phyloP scores from a whole-genome alignment of 2,888 invertebrate genomes.

The Epinotia nisella region DNA sequence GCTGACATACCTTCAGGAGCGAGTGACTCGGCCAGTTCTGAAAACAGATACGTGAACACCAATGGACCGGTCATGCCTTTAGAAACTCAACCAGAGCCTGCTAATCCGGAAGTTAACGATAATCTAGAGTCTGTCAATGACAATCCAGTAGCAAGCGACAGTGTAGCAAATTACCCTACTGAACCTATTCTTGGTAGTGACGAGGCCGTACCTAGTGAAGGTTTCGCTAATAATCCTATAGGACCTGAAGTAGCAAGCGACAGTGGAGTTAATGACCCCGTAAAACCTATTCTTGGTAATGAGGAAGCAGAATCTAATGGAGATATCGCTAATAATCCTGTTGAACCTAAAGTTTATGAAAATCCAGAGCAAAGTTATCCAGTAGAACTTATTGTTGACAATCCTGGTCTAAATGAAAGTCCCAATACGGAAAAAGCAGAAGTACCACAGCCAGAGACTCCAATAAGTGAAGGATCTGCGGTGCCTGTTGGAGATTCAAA shows the following conservation, averaged over 20 bases:
- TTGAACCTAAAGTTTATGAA: background rate
- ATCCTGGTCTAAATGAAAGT: background rate
- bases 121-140: background rate
- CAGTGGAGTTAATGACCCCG: background rate
- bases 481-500: background rate
- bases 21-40: constrained; percentile 9
- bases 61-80: constrained; percentile 4
- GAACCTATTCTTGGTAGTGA: background rate
- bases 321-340: background rate
- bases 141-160: background rate
- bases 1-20: background rate
- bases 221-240: background rate
- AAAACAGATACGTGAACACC: constrained; percentile 26
- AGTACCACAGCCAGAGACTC: background rate
- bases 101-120: constrained; percentile 1
- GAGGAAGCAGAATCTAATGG: constrained; percentile 2
- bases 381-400: background rate
- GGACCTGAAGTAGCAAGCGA: background rate
- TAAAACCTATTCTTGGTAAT: background rate
- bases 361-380: constrained; percentile 7
- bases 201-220: background rate
- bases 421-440: background rate
- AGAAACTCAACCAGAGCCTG: background rate
- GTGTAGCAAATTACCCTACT: background rate
- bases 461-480: background rate